Evolutionary conservation across 1,140 invertebrate species (phyloP).

Genomic region (Zaprionus taronus): DNA sequence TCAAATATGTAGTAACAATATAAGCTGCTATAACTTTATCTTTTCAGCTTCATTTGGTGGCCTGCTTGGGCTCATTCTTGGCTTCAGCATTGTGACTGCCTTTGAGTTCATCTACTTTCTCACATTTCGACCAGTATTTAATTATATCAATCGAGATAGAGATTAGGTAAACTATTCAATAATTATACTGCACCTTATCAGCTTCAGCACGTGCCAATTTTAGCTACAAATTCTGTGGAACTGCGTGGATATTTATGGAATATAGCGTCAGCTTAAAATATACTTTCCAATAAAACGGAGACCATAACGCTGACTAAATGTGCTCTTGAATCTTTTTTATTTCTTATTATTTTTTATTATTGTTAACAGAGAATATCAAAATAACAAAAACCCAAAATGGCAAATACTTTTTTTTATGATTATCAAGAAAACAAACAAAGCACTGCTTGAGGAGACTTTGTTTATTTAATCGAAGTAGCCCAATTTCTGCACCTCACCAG

Average conservation of each 20-base stretch:
- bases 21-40: background rate
- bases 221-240: too few species aligned
- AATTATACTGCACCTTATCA: background rate
- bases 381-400: background rate
- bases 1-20: background rate
- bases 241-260: too few species aligned
- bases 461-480: slow-evolving; percentile 72
- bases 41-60: slow-evolving; percentile 89
- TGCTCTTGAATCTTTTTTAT: too few species aligned
- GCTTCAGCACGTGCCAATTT: background rate
- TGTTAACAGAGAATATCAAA: background rate
- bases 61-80: slow-evolving; percentile 87
- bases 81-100: slow-evolving; percentile 88
- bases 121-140: slow-evolving; percentile 85
- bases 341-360: too few species aligned
- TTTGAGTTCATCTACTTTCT: slow-evolving; percentile 89
- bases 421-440: background rate
- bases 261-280: too few species aligned
- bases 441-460: too few species aligned
- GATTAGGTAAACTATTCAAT: slow-evolving; percentile 6
- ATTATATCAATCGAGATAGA: slow-evolving; percentile 77
- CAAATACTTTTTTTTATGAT: background rate
- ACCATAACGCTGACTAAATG: too few species aligned
- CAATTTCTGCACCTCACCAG: slow-evolving; percentile 85
- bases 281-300: too few species aligned